Percentiles rank a stretch among this genome's conserved stretches.
Conservation (phyloP, 2,797 vertebrate species). For the Mormyrops attenuatus region DNA sequence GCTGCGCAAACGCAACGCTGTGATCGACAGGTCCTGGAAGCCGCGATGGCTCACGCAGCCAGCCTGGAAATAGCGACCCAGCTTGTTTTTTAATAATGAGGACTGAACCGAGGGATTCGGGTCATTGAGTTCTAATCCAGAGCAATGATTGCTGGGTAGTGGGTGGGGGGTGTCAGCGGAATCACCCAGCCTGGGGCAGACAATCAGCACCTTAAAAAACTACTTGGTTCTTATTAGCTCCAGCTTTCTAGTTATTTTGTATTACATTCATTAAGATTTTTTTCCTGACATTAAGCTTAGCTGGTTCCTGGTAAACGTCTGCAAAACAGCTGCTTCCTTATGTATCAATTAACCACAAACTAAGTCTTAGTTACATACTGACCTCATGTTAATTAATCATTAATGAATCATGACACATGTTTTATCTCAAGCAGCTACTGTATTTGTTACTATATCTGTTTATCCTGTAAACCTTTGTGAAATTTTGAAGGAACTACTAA, state of each 20-base stretch:
- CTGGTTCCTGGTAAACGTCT: neutral
- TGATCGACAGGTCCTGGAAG: neutral
- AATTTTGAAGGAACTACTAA: neutral
- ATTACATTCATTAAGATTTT: neutral
- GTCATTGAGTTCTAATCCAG: neutral
- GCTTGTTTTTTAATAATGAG: neutral
- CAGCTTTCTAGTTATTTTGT: neutral
- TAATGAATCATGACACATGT: neutral
- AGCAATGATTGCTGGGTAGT: neutral
- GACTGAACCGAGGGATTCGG: neutral
- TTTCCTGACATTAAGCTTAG: neutral
- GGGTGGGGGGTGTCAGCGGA: neutral
- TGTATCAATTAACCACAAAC: neutral
- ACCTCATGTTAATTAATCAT: neutral
- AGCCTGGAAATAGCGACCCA: neutral
- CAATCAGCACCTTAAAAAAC: neutral
- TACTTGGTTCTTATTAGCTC: neutral
- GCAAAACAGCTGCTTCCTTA: neutral
- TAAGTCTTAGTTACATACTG: neutral
- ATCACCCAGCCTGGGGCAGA: neutral
- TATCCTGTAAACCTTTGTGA: neutral
- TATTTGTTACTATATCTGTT: neutral
- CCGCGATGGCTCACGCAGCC: neutral
- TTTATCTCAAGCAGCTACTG: neutral
- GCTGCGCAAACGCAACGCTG: neutral